These are phyloP conservation scores for Maccullochella peelii DNA, from an alignment of 2,113 vertebrate species.

Conservation along the genomic window DNA sequence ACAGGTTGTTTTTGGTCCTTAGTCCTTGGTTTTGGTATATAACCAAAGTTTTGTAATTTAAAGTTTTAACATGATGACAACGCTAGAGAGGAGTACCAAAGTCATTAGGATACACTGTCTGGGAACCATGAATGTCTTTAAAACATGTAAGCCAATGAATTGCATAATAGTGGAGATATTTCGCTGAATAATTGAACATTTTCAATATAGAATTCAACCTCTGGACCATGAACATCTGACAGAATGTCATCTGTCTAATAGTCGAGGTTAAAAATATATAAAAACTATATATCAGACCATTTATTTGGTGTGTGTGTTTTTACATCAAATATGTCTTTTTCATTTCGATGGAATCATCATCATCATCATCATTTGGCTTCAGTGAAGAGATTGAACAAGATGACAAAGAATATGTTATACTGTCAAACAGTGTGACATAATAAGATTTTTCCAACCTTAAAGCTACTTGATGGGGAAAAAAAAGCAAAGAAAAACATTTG, in stretches of 20 bases:
- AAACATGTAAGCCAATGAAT: too few relatives aligned
- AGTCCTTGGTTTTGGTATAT: background rate
- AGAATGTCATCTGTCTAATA: too few relatives aligned
- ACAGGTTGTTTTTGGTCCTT: background rate
- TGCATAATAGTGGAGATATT: too few relatives aligned
- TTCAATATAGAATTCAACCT: background rate
- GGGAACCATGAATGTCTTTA: background rate
- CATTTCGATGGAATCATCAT: background rate
- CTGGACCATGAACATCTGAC: background rate
- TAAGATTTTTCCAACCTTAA: background rate
- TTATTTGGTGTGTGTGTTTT: too few relatives aligned
- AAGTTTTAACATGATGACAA: background rate
- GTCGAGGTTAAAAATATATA: background rate
- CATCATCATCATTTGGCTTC: background rate
- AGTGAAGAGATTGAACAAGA: background rate
- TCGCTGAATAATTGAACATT: background rate
- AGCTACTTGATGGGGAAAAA: background rate
- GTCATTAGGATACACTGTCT: too few relatives aligned
- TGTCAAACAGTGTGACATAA: background rate
- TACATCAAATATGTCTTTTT: background rate
- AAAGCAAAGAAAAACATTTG: too few relatives aligned
- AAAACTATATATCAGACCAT: background rate
- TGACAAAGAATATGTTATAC: background rate
- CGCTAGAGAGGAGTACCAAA: background rate
- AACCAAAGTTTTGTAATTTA: background rate